Evolutionary conservation across 2,797 vertebrate species (phyloP).

Genomic region (Peromyscus eremicus): DNA sequence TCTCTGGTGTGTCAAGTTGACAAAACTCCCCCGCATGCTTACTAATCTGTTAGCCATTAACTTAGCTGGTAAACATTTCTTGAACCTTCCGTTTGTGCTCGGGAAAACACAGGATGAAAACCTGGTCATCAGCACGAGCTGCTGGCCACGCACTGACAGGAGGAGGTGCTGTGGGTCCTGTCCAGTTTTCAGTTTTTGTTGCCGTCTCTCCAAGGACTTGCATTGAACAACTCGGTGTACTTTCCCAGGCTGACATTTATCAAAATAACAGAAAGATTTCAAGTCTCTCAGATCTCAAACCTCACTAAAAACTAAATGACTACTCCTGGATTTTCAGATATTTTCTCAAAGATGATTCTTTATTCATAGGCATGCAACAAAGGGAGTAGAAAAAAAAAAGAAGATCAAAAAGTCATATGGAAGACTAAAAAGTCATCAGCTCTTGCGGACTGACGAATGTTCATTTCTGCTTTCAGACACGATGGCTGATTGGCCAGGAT

Average conservation of each 20-base stretch:
- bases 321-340: background rate
- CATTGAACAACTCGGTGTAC: background rate
- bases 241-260: background rate
- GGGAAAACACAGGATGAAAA: no score
- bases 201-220: background rate
- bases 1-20: background rate
- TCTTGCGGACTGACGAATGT: background rate
- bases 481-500: background rate
- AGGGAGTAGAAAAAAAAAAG: background rate
- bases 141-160: background rate
- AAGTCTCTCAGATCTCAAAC: background rate
- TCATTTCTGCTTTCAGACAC: constrained; percentile 34
- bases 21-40: background rate
- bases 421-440: background rate
- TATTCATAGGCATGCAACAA: background rate
- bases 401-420: background rate
- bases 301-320: background rate
- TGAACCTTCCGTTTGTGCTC: background rate
- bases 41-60: background rate
- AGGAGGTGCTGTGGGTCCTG: background rate
- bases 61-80: background rate
- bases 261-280: background rate
- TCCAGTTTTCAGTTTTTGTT: background rate
- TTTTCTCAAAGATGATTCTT: constrained; percentile 18
- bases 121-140: background rate